Percentiles rank a stretch among this genome's conserved stretches.
phyloP scores from a whole-genome alignment of 64 coral and sea anemone genomes.

The Hydrozoanthus tunicans region DNA sequence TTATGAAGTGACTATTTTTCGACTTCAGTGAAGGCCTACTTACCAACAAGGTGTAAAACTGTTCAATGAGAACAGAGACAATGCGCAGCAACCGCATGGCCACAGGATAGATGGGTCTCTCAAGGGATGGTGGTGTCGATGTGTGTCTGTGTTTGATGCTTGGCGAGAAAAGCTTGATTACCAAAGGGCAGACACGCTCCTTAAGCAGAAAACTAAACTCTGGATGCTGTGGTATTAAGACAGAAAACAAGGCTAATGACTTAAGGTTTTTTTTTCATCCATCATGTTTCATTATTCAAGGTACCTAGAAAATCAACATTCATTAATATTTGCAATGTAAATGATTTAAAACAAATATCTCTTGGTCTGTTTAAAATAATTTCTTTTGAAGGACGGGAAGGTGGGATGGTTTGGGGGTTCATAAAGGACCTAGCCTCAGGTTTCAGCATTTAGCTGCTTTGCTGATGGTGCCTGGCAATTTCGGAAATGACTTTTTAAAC shows the following conservation, averaged over 20 bases:
- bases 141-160: conserved; percentile 92
- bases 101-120: conserved; percentile 91
- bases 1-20: background rate
- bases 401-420: no score
- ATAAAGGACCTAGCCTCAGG: no score
- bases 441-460: no score
- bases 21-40: background rate
- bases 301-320: no score
- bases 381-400: no score
- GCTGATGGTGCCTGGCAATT: no score
- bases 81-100: conserved; percentile 88
- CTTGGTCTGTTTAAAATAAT: no score
- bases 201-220: conserved; percentile 98
- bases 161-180: conserved; percentile 98
- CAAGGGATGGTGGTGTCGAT: conserved; percentile 50
- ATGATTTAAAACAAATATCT: no score
- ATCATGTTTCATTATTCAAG: no score
- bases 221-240: conserved; percentile 77
- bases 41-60: conserved; percentile 95
- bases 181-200: conserved; percentile 90
- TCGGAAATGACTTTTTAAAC: no score
- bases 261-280: no score
- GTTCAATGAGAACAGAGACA: conserved; percentile 94
- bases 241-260: background rate
- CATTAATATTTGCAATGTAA: no score